Percentiles rank a stretch among this genome's conserved stretches.
phyloP scores from a whole-genome alignment of 2,113 vertebrate species.

The Aramus guarauna region DNA sequence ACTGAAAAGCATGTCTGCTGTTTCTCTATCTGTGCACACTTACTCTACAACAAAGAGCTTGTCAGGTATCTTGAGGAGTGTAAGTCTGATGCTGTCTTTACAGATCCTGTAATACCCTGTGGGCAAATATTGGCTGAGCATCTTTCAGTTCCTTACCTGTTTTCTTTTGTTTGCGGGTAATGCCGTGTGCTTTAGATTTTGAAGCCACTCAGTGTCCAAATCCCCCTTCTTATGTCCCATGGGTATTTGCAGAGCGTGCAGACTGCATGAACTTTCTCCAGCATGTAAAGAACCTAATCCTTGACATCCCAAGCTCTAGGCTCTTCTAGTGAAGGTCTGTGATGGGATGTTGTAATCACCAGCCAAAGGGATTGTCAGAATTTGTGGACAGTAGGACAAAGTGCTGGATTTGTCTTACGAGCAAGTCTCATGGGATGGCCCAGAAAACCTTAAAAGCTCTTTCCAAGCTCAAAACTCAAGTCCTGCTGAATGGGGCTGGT shows the following conservation, averaged over 20 bases:
- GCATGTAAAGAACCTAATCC: too few species aligned
- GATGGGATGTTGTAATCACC: neutral
- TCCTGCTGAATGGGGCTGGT: neutral
- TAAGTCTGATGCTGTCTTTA: conserved; percentile 75
- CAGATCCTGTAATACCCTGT: conserved; percentile 84
- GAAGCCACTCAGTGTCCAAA: conserved; percentile 74
- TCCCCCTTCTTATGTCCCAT: conserved; percentile 78
- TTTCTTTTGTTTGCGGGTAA: conserved; percentile 69
- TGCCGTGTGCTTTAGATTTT: conserved; percentile 77
- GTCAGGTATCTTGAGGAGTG: conserved; percentile 63
- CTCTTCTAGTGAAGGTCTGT: neutral
- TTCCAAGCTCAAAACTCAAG: neutral
- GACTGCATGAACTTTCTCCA: conserved; percentile 25
- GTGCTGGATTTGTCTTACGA: neutral
- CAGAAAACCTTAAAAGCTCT: neutral
- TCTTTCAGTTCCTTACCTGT: too few species aligned
- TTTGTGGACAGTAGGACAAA: neutral
- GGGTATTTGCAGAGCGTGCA: neutral
- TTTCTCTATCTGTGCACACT: conserved; percentile 57
- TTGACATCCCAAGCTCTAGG: neutral
- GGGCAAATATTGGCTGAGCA: conserved; percentile 71
- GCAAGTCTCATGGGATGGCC: neutral
- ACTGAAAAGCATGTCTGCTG: neutral
- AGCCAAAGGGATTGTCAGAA: neutral
- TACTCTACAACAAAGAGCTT: conserved; percentile 73